Conservation (phyloP, 2,113 vertebrate genomes). For the Carassius auratus region DNA sequence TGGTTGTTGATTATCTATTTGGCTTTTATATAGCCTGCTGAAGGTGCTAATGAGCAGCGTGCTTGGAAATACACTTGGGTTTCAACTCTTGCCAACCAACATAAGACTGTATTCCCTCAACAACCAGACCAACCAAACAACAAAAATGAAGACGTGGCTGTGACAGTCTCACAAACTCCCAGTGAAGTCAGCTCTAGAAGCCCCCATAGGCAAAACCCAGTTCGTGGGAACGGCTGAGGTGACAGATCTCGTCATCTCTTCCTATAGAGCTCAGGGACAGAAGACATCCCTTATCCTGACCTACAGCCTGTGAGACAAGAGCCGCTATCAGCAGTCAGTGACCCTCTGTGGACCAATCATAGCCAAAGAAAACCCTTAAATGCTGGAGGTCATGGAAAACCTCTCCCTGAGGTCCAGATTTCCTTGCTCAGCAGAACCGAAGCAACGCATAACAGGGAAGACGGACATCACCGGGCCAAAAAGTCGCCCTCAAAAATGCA, state of each 20-base stretch:
- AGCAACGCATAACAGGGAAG: not conserved
- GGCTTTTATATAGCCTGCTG: not conserved
- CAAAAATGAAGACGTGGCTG: not conserved
- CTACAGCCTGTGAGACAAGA: not conserved
- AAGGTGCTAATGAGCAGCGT: conserved; percentile 13
- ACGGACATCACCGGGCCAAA: not conserved
- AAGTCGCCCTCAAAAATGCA: conserved; percentile 9
- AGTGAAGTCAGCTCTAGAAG: not conserved
- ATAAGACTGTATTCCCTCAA: not conserved
- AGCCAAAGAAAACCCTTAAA: not conserved
- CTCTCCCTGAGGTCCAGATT: conserved; percentile 8
- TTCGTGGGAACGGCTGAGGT: conserved; percentile 29
- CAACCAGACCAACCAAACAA: conserved; percentile 6
- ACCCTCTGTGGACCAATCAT: not conserved
- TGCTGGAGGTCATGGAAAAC: conserved; percentile 22
- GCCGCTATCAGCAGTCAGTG: not conserved
- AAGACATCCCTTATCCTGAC: not conserved
- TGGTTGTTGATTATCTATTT: not conserved
- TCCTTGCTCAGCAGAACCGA: conserved; percentile 21
- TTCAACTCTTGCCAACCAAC: not conserved
- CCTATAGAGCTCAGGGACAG: conserved; percentile 25
- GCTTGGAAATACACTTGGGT: not conserved
- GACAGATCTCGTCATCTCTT: conserved; percentile 24
- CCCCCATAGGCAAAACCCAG: not conserved
- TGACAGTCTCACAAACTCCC: conserved; percentile 4